These are phyloP conservation scores for Ypsolopha scabrella DNA, from an alignment of 2,888 invertebrate genomes.

Conservation along the genomic window DNA sequence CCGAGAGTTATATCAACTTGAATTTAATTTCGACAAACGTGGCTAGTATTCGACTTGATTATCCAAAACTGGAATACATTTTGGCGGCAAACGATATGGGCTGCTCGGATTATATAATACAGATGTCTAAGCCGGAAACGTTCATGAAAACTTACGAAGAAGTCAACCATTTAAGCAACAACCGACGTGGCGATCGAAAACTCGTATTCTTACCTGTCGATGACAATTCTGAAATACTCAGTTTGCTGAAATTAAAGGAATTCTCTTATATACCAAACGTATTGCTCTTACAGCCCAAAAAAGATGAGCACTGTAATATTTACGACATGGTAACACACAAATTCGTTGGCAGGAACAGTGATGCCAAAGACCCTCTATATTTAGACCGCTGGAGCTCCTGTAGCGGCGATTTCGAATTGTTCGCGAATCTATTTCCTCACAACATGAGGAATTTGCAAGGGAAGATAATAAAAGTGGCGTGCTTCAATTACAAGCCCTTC, in stretches of 20 bases:
- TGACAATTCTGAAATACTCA: constrained; percentile 14
- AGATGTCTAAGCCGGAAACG: constrained; percentile 31
- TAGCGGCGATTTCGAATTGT: constrained; percentile 27
- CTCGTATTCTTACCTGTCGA: constrained; percentile 44
- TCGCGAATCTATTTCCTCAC: constrained; percentile 54
- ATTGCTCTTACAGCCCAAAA: constrained; percentile 27
- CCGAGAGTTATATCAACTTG: constrained; percentile 29
- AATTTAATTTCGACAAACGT: constrained; percentile 18
- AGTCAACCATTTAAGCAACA: constrained; percentile 36
- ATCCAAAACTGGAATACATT: constrained; percentile 11
- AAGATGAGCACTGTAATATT: constrained; percentile 16
- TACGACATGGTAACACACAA: constrained; percentile 51
- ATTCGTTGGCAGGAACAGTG: constrained; percentile 34
- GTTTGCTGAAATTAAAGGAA: constrained; percentile 35
- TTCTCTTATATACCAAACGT: constrained; percentile 42
- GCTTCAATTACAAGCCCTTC: constrained; percentile 73
- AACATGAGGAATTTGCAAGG: constrained; percentile 54
- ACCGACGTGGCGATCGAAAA: constrained; percentile 54
- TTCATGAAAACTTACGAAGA: constrained; percentile 50
- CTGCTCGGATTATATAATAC: constrained; percentile 57
- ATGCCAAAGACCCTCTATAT: constrained; percentile 25
- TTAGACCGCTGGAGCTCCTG: constrained; percentile 53
- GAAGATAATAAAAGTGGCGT: constrained; percentile 58
- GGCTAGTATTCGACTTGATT: constrained; percentile 12
- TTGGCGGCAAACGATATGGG: constrained; percentile 46